These are phyloP conservation scores for Arctocebus calabarensis DNA, from an alignment of 2,797 vertebrate genomes.

Conservation along the genomic window DNA sequence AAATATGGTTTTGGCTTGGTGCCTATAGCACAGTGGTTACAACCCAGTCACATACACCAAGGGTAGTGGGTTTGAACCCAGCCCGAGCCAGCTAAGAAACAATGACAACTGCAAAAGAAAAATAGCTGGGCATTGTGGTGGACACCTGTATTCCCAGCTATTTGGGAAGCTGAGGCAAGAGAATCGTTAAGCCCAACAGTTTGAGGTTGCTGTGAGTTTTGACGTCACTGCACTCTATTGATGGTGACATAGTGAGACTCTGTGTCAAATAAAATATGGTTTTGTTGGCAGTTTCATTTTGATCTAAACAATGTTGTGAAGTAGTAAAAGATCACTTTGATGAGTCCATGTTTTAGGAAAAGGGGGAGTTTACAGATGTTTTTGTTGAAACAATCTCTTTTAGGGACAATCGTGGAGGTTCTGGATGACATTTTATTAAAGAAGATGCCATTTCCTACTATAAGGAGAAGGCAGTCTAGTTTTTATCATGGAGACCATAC, in stretches of 20 bases:
- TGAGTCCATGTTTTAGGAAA: background rate
- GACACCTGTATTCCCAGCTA: too few relatives aligned
- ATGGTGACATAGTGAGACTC: too few relatives aligned
- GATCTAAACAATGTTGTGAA: background rate
- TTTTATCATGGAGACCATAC: background rate
- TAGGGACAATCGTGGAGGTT: background rate
- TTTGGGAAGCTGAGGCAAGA: too few relatives aligned
- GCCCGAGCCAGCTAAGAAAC: too few relatives aligned
- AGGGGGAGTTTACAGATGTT: conserved; percentile 38
- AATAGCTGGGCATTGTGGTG: too few relatives aligned
- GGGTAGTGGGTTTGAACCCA: too few relatives aligned
- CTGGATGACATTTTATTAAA: conserved; percentile 15
- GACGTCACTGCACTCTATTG: too few relatives aligned
- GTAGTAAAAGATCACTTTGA: background rate
- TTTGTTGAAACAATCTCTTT: background rate
- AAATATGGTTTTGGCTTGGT: background rate
- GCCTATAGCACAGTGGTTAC: too few relatives aligned
- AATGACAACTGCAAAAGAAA: too few relatives aligned
- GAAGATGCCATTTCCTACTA: conserved; percentile 44
- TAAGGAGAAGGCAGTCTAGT: conserved; percentile 26
- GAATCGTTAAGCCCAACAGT: too few relatives aligned
- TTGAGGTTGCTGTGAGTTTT: too few relatives aligned
- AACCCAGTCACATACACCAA: too few relatives aligned
- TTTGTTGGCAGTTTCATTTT: background rate
- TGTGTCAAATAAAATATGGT: background rate